Percentiles rank a stretch among this genome's conserved stretches.
phyloP scores from a whole-genome alignment of 2,113 vertebrate genomes.

The Etheostoma cragini region DNA sequence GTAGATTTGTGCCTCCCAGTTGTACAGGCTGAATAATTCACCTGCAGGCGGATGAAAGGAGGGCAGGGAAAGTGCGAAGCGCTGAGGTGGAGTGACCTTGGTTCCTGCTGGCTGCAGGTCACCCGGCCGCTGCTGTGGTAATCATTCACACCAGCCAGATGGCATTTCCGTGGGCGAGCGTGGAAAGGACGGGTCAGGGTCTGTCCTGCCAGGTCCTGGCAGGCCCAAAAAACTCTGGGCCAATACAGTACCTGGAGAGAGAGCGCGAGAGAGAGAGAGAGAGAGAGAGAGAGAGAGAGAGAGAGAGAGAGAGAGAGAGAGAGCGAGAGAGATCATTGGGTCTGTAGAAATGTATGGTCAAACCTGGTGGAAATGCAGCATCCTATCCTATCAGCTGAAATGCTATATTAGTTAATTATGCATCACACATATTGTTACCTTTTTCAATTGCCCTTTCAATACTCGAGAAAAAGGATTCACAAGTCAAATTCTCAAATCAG shows the following conservation, averaged over 20 bases:
- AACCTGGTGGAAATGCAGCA: conserved; percentile 26
- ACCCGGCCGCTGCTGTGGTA: conserved; percentile 83
- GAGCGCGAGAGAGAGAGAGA: conserved; percentile 34
- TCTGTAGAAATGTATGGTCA: conserved; percentile 44
- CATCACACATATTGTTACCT: conserved; percentile 1
- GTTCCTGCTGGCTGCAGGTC: conserved; percentile 84
- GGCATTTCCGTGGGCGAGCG: conserved; percentile 85
- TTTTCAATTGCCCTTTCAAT: conserved; percentile 22
- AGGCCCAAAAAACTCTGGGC: conserved; percentile 74
- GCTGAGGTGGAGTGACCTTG: conserved; percentile 86
- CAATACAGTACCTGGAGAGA: conserved; percentile 66
- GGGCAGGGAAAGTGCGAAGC: conserved; percentile 77
- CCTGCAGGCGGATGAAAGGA: conserved; percentile 79
- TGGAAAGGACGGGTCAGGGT: conserved; percentile 86
- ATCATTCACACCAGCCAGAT: conserved; percentile 89
- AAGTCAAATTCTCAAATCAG: conserved; percentile 26
- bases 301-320: conserved; percentile 41
- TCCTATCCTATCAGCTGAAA: conserved; percentile 8
- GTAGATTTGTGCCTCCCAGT: conserved; percentile 57
- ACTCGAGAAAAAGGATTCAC: background rate
- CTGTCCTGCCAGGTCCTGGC: conserved; percentile 81
- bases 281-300: conserved; percentile 23
- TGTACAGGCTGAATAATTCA: conserved; percentile 80
- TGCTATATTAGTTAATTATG: background rate
- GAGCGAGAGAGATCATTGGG: conserved; percentile 42